phyloP scores from a whole-genome alignment of 2,113 vertebrate species.

The Chascanopsetta lugubris region DNA sequence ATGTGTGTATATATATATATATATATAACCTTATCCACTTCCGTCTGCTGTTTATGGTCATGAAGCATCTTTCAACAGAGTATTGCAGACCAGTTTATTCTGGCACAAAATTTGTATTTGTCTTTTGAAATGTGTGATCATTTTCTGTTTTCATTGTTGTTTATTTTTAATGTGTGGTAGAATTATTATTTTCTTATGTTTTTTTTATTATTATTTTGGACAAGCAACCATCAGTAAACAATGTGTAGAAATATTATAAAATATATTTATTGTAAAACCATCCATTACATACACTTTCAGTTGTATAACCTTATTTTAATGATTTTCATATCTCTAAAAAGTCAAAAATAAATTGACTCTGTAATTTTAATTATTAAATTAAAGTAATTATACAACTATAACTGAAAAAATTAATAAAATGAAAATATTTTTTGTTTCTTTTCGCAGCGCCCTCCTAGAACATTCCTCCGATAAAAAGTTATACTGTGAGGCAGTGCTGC shows the following conservation, averaged over 20 bases:
- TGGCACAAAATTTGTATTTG: background rate
- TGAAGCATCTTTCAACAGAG: background rate
- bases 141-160: background rate
- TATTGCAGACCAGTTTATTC: background rate
- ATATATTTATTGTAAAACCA: too few species aligned
- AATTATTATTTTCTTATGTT: background rate
- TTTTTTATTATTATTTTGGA: background rate
- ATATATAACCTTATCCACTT: slow-evolving; percentile 22
- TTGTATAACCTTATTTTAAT: background rate
- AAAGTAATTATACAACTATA: too few species aligned
- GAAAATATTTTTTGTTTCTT: background rate
- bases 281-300: too few species aligned
- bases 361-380: background rate
- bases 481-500: background rate
- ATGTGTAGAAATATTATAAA: background rate
- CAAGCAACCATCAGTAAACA: background rate
- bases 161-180: background rate
- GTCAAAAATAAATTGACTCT: background rate
- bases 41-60: slow-evolving; percentile 10
- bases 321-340: too few species aligned
- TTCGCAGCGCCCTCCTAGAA: background rate
- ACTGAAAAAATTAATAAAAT: too few species aligned
- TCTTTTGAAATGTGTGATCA: background rate
- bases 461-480: background rate
- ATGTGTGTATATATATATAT: slow-evolving; percentile 58